These are phyloP conservation scores for Agapetus fuscipes DNA, from an alignment of 2,888 invertebrate species.

Conservation along the genomic window DNA sequence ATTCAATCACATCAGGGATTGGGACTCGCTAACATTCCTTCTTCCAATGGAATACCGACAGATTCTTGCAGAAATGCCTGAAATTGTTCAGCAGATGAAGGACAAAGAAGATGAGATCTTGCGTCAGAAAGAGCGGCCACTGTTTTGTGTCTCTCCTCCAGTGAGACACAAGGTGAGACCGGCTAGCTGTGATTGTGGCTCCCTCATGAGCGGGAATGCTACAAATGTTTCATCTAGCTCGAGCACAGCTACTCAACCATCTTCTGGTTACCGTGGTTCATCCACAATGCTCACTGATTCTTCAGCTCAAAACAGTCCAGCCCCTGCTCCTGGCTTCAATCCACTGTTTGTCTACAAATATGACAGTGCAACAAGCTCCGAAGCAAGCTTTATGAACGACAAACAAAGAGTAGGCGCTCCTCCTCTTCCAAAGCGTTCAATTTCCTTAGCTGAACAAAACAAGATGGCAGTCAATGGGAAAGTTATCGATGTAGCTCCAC, in stretches of 20 bases:
- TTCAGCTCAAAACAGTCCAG: slow-evolving; percentile 58
- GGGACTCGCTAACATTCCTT: slow-evolving; percentile 85
- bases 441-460: slow-evolving; percentile 49
- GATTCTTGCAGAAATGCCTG: slow-evolving; percentile 70
- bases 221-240: slow-evolving; percentile 56
- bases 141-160: slow-evolving; percentile 47
- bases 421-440: slow-evolving; percentile 57
- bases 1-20: slow-evolving; percentile 79
- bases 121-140: slow-evolving; percentile 27
- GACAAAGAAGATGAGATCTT: slow-evolving; percentile 36
- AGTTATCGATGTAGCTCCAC: slow-evolving; percentile 50
- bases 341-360: slow-evolving; percentile 76
- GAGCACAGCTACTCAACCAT: slow-evolving; percentile 68
- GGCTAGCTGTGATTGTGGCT: slow-evolving; percentile 50
- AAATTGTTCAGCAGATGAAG: slow-evolving; percentile 57
- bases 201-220: slow-evolving; percentile 42
- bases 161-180: slow-evolving; percentile 44
- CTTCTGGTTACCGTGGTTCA: slow-evolving; percentile 79
- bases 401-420: slow-evolving; percentile 46
- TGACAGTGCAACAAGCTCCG: slow-evolving; percentile 64
- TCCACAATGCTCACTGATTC: slow-evolving; percentile 75
- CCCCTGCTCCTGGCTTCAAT: slow-evolving; percentile 50
- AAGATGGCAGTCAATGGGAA: slow-evolving; percentile 31
- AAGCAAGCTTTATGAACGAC: slow-evolving; percentile 56
- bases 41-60: slow-evolving; percentile 77